Evolutionary conservation across 2,888 invertebrate genomes (phyloP), one percentile per base, ranked within the genome.

Genomic region (Lypha dubia): DNA sequence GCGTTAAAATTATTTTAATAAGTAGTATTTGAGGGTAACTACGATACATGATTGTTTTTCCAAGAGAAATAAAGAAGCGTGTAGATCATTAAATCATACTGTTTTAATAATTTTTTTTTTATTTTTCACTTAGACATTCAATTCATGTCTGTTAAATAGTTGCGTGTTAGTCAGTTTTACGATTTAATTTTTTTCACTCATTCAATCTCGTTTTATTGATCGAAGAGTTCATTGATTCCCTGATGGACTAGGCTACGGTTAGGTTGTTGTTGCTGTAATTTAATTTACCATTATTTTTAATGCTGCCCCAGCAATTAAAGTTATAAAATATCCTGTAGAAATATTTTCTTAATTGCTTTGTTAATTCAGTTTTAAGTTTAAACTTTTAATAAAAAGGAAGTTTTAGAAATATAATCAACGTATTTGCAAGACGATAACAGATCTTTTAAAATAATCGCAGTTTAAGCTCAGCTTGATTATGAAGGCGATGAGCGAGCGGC

Each of bases 171-270:
- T 63, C 13, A 41, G 9, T 79, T 38, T 73, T 46, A 49, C 9
- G 22, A 28, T 32, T 51, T 62, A 15, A 28, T 8, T 2, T 35
- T 35, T 28, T 9, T 58, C 11, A 4, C 28, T 51, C 13, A 32
- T 24, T 70, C 24, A 28, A 67, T 62, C 60, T 56, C 62, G 35
- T 63, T 81, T 67, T 65, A 70, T 84, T 60, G 76, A 73, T 77
- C 46, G 67, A 20, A 15, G 73, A 74, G 84, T 80, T 84, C 84
- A 84, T 80, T 84, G 80, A 77, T 73, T 73, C 73, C n/a, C 15
- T 56, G 5, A 4, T 76, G 76, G 53, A 76, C 51, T 53, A 24
- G 51, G 41, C n/a, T 67, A 60, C 38, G 62, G 49, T 77, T 51
- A 20, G 8, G 28, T 44, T 62, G 44, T 0, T 53, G 8, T 46